Evolutionary conservation across 1,140 invertebrate species (phyloP).

Genomic region (Trigoniulus corallinus): DNA sequence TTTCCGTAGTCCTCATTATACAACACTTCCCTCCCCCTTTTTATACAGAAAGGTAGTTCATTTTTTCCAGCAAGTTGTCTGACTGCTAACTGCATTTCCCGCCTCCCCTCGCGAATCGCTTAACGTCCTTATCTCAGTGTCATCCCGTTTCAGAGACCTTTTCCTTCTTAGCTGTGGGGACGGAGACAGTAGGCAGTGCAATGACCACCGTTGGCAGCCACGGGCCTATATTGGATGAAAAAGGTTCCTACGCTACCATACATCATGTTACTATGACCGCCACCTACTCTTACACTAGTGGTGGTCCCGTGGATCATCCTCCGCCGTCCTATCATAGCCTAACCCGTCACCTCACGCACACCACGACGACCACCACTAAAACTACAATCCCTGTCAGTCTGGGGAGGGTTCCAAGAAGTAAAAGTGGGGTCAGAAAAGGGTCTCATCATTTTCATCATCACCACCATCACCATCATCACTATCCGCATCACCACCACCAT

Average conservation of each 20-base stretch:
- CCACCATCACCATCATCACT: slow-evolving; percentile 8
- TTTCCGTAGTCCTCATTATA: too few species aligned
- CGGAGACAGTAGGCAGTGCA: background rate
- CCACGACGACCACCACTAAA: slow-evolving; percentile 3
- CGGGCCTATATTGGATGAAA: background rate
- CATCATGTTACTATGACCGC: slow-evolving; percentile 4
- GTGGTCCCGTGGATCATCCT: slow-evolving; percentile 2
- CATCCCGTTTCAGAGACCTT: too few species aligned
- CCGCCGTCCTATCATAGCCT: slow-evolving; percentile 16
- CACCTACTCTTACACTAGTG: slow-evolving; percentile 4
- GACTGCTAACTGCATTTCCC: too few species aligned
- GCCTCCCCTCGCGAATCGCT: too few species aligned
- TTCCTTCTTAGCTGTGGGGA: background rate
- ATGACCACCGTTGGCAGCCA: too few species aligned
- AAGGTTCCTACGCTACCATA: slow-evolving; percentile 4
- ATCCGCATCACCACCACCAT: slow-evolving; percentile 13
- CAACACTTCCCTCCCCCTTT: too few species aligned
- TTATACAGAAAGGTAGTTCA: background rate
- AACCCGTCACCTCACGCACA: slow-evolving; percentile 12
- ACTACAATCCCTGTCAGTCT: background rate
- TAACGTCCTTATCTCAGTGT: too few species aligned
- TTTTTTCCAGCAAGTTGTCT: too few species aligned
- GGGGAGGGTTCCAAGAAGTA: slow-evolving; percentile 8
- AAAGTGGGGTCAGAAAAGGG: background rate
- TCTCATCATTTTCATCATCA: slow-evolving; percentile 13